These are phyloP conservation scores for Conistra vaccinii DNA, from an alignment of 2,888 invertebrate species.

Conservation along the genomic window DNA sequence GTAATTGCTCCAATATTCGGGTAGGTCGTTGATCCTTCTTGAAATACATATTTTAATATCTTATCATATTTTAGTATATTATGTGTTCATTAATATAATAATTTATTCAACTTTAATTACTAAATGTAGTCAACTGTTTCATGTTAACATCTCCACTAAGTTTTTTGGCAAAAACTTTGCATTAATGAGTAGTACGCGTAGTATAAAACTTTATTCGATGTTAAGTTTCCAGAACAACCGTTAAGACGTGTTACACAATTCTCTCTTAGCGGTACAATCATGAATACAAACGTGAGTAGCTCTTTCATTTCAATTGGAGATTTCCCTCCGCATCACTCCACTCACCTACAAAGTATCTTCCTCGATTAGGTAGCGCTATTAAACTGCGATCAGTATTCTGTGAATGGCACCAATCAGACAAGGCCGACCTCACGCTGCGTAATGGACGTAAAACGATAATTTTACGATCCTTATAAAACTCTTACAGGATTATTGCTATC, in stretches of 20 bases:
- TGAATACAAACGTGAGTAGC: constrained; percentile 51
- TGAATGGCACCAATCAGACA: constrained; percentile 67
- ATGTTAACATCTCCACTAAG: constrained; percentile 27
- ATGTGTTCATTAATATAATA: constrained; percentile 21
- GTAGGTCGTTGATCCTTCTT: neutral
- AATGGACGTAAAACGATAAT: constrained; percentile 67
- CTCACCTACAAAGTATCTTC: constrained; percentile 57
- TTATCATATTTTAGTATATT: neutral
- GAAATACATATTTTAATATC: constrained; percentile 5
- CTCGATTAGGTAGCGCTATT: constrained; percentile 59
- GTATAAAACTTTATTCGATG: constrained; percentile 45
- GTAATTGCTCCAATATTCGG: constrained; percentile 6
- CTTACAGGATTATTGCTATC: constrained; percentile 60
- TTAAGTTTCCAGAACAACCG: constrained; percentile 27
- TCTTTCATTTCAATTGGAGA: constrained; percentile 49
- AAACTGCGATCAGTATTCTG: constrained; percentile 67
- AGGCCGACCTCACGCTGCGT: constrained; percentile 53
- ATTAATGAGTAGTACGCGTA: constrained; percentile 38
- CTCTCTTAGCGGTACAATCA: constrained; percentile 22
- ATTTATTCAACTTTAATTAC: constrained; percentile 21
- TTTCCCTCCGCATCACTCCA: constrained; percentile 42
- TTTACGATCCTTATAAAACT: constrained; percentile 65
- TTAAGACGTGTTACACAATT: constrained; percentile 47
- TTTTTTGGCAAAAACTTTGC: constrained; percentile 40
- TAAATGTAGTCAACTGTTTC: constrained; percentile 23